These are phyloP conservation scores for Catharus ustulatus DNA, from an alignment of 2,797 vertebrate genomes.

Conservation along the genomic window DNA sequence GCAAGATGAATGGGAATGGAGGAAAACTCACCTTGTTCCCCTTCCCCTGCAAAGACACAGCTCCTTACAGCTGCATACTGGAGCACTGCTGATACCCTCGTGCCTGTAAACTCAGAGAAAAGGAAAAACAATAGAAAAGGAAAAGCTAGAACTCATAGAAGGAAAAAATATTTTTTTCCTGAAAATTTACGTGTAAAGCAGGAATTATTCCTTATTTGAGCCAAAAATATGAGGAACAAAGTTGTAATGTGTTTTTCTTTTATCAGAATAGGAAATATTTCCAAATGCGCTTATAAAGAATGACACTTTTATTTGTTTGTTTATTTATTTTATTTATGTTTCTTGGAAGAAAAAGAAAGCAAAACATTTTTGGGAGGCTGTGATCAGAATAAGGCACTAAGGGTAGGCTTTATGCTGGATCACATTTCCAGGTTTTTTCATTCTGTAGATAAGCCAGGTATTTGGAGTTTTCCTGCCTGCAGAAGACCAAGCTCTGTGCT, in stretches of 20 bases:
- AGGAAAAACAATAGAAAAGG: neutral
- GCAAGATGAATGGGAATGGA: neutral
- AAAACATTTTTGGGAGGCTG: neutral
- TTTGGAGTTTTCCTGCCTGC: neutral
- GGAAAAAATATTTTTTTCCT: neutral
- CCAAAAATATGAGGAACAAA: neutral
- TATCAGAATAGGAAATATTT: neutral
- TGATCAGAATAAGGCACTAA: neutral
- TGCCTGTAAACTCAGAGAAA: neutral
- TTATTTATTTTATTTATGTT: neutral
- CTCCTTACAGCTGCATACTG: neutral
- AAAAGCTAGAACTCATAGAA: neutral
- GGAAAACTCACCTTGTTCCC: neutral
- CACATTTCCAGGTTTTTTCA: neutral
- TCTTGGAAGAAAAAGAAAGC: neutral
- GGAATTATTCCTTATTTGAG: neutral
- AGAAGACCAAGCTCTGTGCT: neutral
- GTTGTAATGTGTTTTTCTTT: neutral
- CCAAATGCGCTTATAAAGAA: neutral
- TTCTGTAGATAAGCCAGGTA: neutral
- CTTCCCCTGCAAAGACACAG: neutral
- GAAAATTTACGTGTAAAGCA: neutral
- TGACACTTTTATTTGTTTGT: fast-evolving
- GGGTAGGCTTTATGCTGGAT: neutral
- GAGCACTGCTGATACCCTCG: neutral